A percentile compares a stretch with the other conserved stretches of the same genome.
Conservation (phyloP, 2,113 vertebrate species). For the Pungitius pungitius region DNA sequence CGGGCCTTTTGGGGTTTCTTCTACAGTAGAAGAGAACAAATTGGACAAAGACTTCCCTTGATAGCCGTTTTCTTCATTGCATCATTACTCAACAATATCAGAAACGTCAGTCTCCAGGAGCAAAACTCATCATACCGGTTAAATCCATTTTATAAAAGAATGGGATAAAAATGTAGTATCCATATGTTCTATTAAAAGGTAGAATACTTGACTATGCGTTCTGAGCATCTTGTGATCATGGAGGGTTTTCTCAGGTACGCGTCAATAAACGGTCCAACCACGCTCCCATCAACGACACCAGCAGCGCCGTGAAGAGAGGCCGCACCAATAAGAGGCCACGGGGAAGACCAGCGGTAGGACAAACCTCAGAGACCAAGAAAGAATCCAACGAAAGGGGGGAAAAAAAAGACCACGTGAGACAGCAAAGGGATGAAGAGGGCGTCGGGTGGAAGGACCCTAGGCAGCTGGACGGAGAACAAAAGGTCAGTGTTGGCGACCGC, state of each 20-base stretch:
- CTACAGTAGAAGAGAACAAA: neutral
- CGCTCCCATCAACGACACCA: slow-evolving; percentile 4
- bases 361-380: neutral
- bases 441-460: slow-evolving; percentile 6
- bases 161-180: neutral
- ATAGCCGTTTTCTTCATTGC: neutral
- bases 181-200: neutral
- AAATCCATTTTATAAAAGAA: neutral
- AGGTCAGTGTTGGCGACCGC: slow-evolving; percentile 30
- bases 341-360: slow-evolving; percentile 1
- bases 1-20: neutral
- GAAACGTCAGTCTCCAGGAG: neutral
- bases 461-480: slow-evolving; percentile 28
- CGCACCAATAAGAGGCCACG: neutral
- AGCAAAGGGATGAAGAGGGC: neutral
- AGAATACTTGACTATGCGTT: neutral
- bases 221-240: neutral
- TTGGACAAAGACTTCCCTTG: neutral
- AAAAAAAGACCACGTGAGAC: neutral
- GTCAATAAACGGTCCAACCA: slow-evolving; percentile 2
- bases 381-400: neutral
- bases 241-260: neutral
- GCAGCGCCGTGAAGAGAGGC: neutral
- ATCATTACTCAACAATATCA: neutral
- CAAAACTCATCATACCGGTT: neutral